These are phyloP conservation scores for Carassius auratus DNA, from an alignment of 2,113 vertebrate genomes.

Conservation along the genomic window DNA sequence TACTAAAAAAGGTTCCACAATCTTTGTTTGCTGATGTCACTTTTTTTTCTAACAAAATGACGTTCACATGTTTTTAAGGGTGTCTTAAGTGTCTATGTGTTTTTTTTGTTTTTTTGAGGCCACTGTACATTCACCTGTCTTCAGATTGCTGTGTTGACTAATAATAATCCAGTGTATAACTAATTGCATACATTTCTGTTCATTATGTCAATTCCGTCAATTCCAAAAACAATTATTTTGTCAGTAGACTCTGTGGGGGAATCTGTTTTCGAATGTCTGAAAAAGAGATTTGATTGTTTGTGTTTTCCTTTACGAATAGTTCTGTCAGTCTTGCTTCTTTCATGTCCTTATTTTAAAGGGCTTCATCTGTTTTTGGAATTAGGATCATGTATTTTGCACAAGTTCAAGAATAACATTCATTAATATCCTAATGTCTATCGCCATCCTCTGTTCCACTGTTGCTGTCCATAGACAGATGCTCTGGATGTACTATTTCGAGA, in stretches of 20 bases:
- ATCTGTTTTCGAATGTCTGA: background rate
- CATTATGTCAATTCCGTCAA: background rate
- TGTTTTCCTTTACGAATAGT: background rate
- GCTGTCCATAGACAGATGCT: slow-evolving; percentile 15
- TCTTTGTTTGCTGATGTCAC: background rate
- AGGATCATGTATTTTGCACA: background rate
- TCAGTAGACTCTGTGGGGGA: background rate
- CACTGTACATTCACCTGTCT: slow-evolving; percentile 7
- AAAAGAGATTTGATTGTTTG: slow-evolving; percentile 28
- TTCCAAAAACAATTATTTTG: background rate
- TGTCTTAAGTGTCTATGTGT: background rate
- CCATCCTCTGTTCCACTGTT: slow-evolving; percentile 36
- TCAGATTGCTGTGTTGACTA: slow-evolving; percentile 15
- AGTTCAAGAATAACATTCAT: background rate
- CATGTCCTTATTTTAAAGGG: slow-evolving; percentile 24
- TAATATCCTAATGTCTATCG: slow-evolving; percentile 17
- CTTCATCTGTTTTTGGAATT: background rate
- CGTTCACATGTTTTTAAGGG: background rate
- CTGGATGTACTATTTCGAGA: slow-evolving; percentile 35
- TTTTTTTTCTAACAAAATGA: too few species aligned
- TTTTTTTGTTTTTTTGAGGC: background rate
- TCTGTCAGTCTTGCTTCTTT: background rate
- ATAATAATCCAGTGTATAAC: slow-evolving; percentile 20
- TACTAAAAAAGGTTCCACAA: background rate
- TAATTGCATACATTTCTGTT: slow-evolving; percentile 11